phyloP scores from a whole-genome alignment of 2,113 vertebrate genomes.

The Hiodon alosoides region DNA sequence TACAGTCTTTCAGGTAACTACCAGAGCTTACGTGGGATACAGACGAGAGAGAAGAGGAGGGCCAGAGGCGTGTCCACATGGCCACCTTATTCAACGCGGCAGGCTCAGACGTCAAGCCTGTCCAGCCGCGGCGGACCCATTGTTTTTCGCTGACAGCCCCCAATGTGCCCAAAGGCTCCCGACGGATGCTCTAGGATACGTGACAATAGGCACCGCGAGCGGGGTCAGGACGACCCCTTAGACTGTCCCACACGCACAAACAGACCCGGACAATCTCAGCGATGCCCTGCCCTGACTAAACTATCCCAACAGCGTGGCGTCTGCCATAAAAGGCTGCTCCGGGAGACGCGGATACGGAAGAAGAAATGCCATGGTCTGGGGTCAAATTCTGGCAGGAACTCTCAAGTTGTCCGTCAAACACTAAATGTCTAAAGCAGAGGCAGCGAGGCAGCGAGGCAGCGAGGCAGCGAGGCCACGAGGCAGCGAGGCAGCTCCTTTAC shows the following conservation, averaged over 20 bases:
- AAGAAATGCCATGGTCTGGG: too few species aligned
- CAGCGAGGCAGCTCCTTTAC: too few species aligned
- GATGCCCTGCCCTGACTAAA: neutral
- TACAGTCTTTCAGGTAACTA: too few species aligned
- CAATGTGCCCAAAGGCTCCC: constrained; percentile 46
- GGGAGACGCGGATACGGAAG: too few species aligned
- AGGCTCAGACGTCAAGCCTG: neutral
- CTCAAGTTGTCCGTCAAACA: too few species aligned
- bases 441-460: too few species aligned
- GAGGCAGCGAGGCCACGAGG: too few species aligned
- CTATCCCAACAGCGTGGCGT: neutral
- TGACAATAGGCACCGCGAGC: constrained; percentile 45
- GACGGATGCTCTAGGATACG: constrained; percentile 42
- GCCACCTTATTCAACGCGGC: neutral
- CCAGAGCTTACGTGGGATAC: too few species aligned
- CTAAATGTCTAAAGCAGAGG: too few species aligned
- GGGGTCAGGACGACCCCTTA: constrained; percentile 34
- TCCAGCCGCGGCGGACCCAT: constrained; percentile 13
- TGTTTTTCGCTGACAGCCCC: constrained; percentile 41
- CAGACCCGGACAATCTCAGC: neutral
- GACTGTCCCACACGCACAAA: constrained; percentile 14
- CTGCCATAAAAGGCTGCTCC: neutral
- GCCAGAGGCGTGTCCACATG: too few species aligned
- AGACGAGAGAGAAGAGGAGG: too few species aligned
- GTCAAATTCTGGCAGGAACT: too few species aligned